phyloP scores from a whole-genome alignment of 1,140 invertebrate species.

The Coelopa frigida region DNA sequence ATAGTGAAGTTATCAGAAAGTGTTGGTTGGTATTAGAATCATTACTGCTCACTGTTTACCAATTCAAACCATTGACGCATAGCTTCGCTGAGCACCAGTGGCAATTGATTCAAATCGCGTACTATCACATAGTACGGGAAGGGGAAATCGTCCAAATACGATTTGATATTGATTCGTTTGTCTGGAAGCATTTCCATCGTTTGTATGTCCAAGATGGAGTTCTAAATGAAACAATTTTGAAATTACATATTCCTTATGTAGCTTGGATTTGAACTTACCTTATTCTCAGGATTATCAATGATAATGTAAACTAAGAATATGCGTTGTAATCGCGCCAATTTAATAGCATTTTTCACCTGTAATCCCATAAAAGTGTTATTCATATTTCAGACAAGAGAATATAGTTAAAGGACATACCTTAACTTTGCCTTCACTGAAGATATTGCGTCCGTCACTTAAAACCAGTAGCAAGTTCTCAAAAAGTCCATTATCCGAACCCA shows the following conservation, averaged over 20 bases:
- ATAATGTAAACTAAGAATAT: conserved; percentile 95
- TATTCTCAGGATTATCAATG: conserved; percentile 86
- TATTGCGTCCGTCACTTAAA: conserved; percentile 88
- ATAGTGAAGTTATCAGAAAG: no score
- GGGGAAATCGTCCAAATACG: conserved; percentile 91
- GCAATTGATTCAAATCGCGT: conserved; percentile 78
- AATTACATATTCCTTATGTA: neutral
- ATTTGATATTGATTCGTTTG: conserved; percentile 49
- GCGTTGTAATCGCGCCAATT: conserved; percentile 67
- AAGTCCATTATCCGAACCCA: conserved; percentile 56
- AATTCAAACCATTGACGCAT: conserved; percentile 98
- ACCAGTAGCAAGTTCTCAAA: conserved; percentile 81
- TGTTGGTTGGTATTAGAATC: no score
- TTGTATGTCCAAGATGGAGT: conserved; percentile 88
- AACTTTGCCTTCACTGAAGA: conserved; percentile 82
- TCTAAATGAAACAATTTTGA: conserved; percentile 51
- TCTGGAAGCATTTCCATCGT: conserved; percentile 63
- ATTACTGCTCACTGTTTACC: conserved; percentile 46
- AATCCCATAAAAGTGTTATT: no score
- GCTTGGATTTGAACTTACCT: conserved; percentile 52
- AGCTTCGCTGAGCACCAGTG: conserved; percentile 87
- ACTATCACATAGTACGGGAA: conserved; percentile 98
- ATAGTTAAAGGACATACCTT: conserved; percentile 50
- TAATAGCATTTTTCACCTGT: conserved; percentile 58
- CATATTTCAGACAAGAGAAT: neutral